Conservation (phyloP, 2,113 vertebrate genomes). For the Platichthys stellatus region DNA sequence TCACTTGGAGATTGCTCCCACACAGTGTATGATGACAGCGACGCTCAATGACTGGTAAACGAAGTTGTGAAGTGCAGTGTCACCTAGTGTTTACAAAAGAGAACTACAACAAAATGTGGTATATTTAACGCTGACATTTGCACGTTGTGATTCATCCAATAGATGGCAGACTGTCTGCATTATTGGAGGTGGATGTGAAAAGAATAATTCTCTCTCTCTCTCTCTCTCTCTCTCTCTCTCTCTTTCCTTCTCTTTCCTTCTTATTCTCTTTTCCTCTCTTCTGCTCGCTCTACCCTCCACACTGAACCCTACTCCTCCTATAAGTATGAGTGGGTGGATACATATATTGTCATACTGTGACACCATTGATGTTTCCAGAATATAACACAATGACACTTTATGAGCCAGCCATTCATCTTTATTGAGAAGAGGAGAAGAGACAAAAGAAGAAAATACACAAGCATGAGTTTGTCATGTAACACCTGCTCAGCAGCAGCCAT, state of each 20-base stretch:
- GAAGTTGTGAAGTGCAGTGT: slow-evolving; percentile 36
- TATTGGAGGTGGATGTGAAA: not conserved
- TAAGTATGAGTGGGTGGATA: slow-evolving; percentile 34
- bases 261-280: not conserved
- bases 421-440: slow-evolving; percentile 16
- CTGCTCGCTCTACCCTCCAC: not conserved
- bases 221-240: not conserved
- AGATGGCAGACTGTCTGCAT: slow-evolving; percentile 69
- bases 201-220: not conserved
- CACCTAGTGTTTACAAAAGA: slow-evolving; percentile 51
- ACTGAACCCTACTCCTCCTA: slow-evolving; percentile 21
- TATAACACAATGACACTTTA: slow-evolving; percentile 43
- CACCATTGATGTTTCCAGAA: slow-evolving; percentile 46
- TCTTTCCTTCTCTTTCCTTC: not conserved
- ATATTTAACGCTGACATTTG: not conserved
- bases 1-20: not conserved
- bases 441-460: not conserved
- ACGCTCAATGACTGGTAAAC: not conserved
- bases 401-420: slow-evolving; percentile 35
- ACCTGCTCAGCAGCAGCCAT: slow-evolving; percentile 29
- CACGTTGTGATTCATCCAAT: slow-evolving; percentile 31
- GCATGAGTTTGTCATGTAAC: slow-evolving; percentile 33
- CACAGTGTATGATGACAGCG: not conserved
- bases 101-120: slow-evolving; percentile 15
- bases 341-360: slow-evolving; percentile 47